Conservation (phyloP, 2,113 vertebrate genomes). For the Seriola quinqueradiata region DNA sequence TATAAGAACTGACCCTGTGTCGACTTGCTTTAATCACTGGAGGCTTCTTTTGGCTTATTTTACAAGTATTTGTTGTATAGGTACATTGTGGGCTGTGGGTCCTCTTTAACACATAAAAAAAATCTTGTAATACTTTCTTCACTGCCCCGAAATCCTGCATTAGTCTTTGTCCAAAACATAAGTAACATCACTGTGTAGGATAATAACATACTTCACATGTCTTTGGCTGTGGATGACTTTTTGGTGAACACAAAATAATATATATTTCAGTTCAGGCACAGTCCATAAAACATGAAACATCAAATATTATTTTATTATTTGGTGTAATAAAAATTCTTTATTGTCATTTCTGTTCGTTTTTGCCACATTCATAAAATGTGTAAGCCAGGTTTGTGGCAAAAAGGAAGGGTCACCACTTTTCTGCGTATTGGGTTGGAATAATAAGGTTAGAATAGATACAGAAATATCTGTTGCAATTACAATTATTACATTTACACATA, state of each 20-base stretch:
- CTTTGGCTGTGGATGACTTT: too few species aligned
- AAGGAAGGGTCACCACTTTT: neutral
- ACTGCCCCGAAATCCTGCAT: too few species aligned
- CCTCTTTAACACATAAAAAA: too few species aligned
- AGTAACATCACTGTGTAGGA: neutral
- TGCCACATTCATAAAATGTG: neutral
- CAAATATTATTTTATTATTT: neutral
- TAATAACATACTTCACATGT: too few species aligned
- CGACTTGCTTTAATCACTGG: constrained; percentile 3
- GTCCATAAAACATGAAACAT: neutral
- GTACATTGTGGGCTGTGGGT: too few species aligned
- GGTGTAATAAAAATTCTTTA: neutral
- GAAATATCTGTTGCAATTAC: neutral
- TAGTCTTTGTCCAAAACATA: neutral
- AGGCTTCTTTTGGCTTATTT: neutral
- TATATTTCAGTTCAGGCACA: neutral
- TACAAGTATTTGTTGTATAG: neutral
- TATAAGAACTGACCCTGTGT: neutral
- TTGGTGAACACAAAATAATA: neutral
- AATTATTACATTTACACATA: neutral
- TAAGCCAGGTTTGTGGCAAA: neutral
- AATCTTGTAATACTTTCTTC: too few species aligned
- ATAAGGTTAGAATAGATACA: neutral
- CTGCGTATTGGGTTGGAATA: neutral
- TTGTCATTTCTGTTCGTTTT: neutral